phyloP scores from a whole-genome alignment of 2,888 invertebrate genomes.

The Dasysyrphus albostriatus region DNA sequence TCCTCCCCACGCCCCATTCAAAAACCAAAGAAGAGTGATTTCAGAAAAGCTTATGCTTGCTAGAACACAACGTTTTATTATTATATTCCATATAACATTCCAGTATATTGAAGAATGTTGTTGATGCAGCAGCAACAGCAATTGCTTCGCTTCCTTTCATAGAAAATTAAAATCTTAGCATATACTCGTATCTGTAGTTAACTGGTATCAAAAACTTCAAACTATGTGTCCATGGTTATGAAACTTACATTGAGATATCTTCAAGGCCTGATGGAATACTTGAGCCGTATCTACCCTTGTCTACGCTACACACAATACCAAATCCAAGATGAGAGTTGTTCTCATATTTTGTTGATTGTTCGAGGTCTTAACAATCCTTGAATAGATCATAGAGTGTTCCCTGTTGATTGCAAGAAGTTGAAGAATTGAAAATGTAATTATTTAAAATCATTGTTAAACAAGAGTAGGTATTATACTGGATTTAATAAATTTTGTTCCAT shows the following conservation, averaged over 20 bases:
- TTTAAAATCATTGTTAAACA: constrained; percentile 10
- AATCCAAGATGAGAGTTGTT: constrained; percentile 8
- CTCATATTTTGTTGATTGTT: constrained; percentile 12
- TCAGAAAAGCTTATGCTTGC: constrained; percentile 1
- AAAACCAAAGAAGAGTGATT: constrained; percentile 10
- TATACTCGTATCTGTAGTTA: constrained; percentile 31
- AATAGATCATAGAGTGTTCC: constrained; percentile 4
- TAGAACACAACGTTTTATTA: neutral
- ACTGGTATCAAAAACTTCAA: neutral
- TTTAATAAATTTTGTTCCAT: neutral
- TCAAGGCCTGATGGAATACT: neutral
- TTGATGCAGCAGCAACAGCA: constrained; percentile 2
- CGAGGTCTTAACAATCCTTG: neutral
- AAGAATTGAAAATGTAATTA: constrained; percentile 40
- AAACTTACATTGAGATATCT: constrained; percentile 21
- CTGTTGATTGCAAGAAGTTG: neutral
- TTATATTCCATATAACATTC: neutral
- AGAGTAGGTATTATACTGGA: neutral
- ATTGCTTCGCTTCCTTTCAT: constrained; percentile 30
- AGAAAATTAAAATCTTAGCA: constrained; percentile 42
- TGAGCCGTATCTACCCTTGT: neutral
- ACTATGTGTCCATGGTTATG: constrained; percentile 12
- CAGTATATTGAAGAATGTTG: constrained; percentile 40
- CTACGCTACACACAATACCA: constrained; percentile 11
- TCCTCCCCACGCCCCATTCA: neutral